Base-by-base conservation (phyloP, 2,888 invertebrate species). In the Brenthis hecate region DNA sequence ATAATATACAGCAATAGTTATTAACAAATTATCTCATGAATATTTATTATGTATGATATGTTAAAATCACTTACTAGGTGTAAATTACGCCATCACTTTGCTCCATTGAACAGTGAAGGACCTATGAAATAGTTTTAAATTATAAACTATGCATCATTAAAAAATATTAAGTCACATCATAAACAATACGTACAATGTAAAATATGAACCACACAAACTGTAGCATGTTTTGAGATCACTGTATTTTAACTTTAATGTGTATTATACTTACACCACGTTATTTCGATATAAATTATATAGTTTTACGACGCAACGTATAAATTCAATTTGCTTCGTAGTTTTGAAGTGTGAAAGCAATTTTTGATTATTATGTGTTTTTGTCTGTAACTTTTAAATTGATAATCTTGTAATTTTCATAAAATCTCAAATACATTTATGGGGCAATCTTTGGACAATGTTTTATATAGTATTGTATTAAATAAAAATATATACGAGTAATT, bases 31-130 rank as follows among this genome's bases (percentile, higher is more conserved):
- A 48, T 19, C 53, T 54, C 19, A 23, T 55, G 28, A 51, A 53
- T 62, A 56, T 48, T 60, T n/a, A 51, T 51, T 28, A 53, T 28
- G 1, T 36, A 11, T 54, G 32, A 65, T 56, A 32, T 53, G 13
- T 53, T 13, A 67, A 74, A 69, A 72, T 72, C 56, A 89, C 91
- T 90, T 75, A 91, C 91, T 91, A 91, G 56, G 91, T 89, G 72
- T 90, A 91, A 70, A 91, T 84, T 70, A 74, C 89, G 72, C 83
- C 81, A 74, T 78, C 50, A 66, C 78, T 76, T 65, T 71, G 76
- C 55, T 71, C 76, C 62, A 85, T 74, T 48, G 82, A 69, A 70
- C 70, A 72, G 71, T 75, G 75, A 61, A 87, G 68, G 32, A 87
- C 75, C 89, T 88, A 78, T 56, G 74, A 77, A 69, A 65, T 13